Base-by-base conservation (phyloP, 2,113 vertebrate genomes). In the Xenus cinereus region DNA sequence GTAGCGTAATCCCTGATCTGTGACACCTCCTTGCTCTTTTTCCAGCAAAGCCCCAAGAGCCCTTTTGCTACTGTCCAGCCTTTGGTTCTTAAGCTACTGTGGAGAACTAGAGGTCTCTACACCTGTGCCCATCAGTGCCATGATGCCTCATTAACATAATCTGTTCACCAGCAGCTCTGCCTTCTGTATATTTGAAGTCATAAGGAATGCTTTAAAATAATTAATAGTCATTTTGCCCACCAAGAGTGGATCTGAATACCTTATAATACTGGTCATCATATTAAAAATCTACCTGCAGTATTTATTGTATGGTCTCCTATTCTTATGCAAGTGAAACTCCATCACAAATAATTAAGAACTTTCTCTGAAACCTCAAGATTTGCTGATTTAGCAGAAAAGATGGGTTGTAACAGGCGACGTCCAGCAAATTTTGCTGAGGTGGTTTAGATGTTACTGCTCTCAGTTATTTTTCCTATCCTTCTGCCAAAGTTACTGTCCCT, bases 351-450 rank as follows among this genome's bases (percentile, higher is more conserved):
- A 80, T 85, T 73, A 85, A 83, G 54, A 95, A 62, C 41, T 93
- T 83, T 13, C 22, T 72, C 48, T 46, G 72, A 90, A 93, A 73
- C 23, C 11, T 92, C 57, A 76, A 46, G 14, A 89, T 69, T 64
- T 93, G 68, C 37, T 79, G 81, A 94, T 78, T 78, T 89, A 72
- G 67, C 51, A 75, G 46, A 90, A 91, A 89, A 89, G 10, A 68
- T 35, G 35, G 8, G 24, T 95, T 72, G 15, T 62, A 89, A 80
- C 84, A 94, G 43, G 76, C 72, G 56, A 91, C 75, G 21, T 72
- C 48, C n/a, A 67, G 68, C 9, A 89, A 78, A 54, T 94, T 91
- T 95, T 94, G 76, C 86, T 89, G 83, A 95, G 64, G 37, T 87
- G 23, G 51, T 86, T 84, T 75, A 90, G 53, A 56, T 89, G 24